Conservation (phyloP, 2,888 invertebrate species). For the Anthophora plumipes region DNA sequence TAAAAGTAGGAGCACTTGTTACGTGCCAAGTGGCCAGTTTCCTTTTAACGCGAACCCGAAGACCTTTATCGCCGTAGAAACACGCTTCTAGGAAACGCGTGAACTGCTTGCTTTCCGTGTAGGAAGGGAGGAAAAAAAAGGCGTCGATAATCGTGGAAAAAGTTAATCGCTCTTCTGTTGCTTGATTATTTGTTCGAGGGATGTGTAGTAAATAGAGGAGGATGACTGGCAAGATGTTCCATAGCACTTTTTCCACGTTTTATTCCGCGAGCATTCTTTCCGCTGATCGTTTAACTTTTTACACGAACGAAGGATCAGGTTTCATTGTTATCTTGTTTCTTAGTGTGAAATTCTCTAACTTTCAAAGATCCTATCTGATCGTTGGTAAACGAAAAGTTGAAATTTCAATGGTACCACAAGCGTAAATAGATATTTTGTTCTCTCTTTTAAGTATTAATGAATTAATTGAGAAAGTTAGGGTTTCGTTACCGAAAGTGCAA, state of each 20-base stretch:
- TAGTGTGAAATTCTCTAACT: too few species aligned
- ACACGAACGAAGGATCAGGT: too few species aligned
- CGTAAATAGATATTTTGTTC: too few species aligned
- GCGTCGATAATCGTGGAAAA: not conserved
- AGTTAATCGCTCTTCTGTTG: not conserved
- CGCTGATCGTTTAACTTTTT: too few species aligned
- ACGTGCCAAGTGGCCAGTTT: conserved; percentile 11
- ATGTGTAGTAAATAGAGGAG: not conserved
- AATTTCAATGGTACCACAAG: too few species aligned
- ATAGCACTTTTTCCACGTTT: not conserved
- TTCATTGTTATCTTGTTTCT: too few species aligned
- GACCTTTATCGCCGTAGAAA: conserved; percentile 5
- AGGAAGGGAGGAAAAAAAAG: not conserved
- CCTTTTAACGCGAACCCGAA: not conserved
- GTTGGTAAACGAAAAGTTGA: too few species aligned
- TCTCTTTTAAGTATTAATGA: too few species aligned
- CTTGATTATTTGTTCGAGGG: not conserved
- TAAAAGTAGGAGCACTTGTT: conserved; percentile 28
- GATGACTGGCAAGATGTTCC: not conserved
- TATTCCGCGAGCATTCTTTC: too few species aligned
- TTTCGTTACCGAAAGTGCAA: too few species aligned
- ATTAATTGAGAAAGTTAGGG: too few species aligned
- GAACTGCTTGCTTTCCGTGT: not conserved
- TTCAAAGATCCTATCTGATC: too few species aligned
- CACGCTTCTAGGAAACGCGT: not conserved